Evolutionary conservation across 2,797 vertebrate species (phyloP).

Genomic region (Eutrigla gurnardus): DNA sequence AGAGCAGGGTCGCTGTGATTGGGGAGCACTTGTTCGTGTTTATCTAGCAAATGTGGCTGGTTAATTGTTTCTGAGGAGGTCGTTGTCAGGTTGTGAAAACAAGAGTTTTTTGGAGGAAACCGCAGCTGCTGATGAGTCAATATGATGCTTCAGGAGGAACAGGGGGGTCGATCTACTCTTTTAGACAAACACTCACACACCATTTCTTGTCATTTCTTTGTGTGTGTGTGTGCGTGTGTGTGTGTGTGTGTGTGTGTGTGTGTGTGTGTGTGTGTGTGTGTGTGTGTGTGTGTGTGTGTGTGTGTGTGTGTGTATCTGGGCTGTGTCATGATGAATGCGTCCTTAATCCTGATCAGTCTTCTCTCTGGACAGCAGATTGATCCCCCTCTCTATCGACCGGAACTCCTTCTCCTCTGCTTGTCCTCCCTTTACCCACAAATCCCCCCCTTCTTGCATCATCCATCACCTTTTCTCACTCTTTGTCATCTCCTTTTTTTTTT

Average conservation of each 20-base stretch:
- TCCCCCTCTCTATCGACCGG: constrained; percentile 52
- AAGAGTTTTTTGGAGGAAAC: constrained; percentile 25
- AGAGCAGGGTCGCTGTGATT: constrained; percentile 6
- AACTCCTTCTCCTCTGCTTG: constrained; percentile 35
- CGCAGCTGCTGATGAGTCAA: constrained; percentile 34
- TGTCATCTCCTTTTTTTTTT: not conserved
- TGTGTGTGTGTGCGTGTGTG: not conserved
- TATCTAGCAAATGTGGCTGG: constrained; percentile 31
- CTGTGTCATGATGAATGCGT: constrained; percentile 54
- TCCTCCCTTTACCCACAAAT: constrained; percentile 39
- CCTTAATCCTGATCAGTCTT: constrained; percentile 62
- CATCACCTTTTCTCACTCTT: constrained; percentile 25
- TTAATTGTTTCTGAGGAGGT: constrained; percentile 55
- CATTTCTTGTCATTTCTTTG: not conserved
- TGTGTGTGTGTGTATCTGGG: constrained; percentile 9
- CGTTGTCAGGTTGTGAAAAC: constrained; percentile 36
- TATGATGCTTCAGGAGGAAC: not conserved
- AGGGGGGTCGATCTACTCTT: not conserved
- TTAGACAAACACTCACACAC: not conserved
- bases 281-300: constrained; percentile 15
- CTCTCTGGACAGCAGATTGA: constrained; percentile 60
- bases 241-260: constrained; percentile 5
- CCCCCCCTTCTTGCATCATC: constrained; percentile 45
- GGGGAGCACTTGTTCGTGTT: constrained; percentile 34
- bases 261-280: constrained; percentile 7